A percentile compares a stretch with the other conserved stretches of the same genome.
Evolutionary conservation across 2,113 vertebrate genomes (phyloP).

Genomic region (Corythoichthys haematopterus): DNA sequence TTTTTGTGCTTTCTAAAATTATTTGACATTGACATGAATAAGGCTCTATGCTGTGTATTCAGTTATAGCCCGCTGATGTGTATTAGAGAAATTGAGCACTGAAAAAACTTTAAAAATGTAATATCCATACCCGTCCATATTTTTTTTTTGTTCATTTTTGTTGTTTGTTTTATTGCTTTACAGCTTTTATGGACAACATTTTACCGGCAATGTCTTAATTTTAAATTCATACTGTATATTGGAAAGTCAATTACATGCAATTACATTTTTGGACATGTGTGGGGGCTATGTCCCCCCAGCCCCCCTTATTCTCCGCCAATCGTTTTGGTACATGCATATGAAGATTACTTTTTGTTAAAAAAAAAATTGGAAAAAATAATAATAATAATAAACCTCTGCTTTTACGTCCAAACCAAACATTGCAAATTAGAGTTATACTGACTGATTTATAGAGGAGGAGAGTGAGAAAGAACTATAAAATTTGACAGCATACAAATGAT

Average conservation of each 20-base stretch:
- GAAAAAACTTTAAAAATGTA: not conserved
- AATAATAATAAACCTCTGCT: too few relatives aligned
- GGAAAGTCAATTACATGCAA: too few relatives aligned
- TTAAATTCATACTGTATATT: too few relatives aligned
- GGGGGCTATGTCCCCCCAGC: too few relatives aligned
- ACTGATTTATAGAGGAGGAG: not conserved
- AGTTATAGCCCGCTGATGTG: not conserved
- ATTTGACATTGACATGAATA: not conserved
- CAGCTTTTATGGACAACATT: too few relatives aligned
- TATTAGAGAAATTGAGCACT: not conserved
- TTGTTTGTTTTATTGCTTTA: too few relatives aligned
- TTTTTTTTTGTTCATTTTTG: too few relatives aligned
- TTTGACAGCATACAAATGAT: slow-evolving; percentile 1
- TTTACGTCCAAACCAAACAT: not conserved
- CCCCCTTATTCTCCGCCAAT: not conserved
- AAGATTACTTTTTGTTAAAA: not conserved
- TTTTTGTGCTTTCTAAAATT: not conserved
- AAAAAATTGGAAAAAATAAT: too few relatives aligned
- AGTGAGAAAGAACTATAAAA: not conserved
- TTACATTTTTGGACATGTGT: too few relatives aligned
- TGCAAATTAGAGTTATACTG: not conserved
- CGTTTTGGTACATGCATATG: not conserved
- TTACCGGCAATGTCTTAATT: too few relatives aligned
- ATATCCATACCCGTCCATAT: too few relatives aligned
- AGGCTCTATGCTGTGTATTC: not conserved